Percentiles rank a stretch among this genome's conserved stretches.
Evolutionary conservation across 2,113 vertebrate genomes (phyloP).

Genomic region (Oreochromis tanganicae): DNA sequence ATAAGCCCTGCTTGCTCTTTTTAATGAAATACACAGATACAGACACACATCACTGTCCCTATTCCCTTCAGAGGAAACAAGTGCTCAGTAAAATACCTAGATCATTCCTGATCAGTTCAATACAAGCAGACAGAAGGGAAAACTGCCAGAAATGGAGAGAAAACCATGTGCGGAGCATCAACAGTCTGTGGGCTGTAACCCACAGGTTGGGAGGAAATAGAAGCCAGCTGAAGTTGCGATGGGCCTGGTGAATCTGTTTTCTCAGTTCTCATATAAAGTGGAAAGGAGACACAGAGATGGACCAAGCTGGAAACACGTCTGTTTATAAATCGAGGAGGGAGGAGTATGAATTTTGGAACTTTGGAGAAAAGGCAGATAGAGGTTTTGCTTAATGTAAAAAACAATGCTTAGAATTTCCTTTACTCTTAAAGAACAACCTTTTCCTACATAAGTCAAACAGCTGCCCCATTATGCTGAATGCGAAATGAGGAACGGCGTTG

Average conservation of each 20-base stretch:
- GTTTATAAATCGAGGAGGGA: neutral
- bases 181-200: slow-evolving; percentile 60
- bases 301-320: neutral
- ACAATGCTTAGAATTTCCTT: neutral
- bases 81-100: slow-evolving; percentile 39
- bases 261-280: slow-evolving; percentile 22
- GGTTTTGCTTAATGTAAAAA: neutral
- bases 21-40: slow-evolving; percentile 1
- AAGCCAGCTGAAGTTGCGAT: slow-evolving; percentile 58
- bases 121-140: slow-evolving; percentile 33
- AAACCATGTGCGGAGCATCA: slow-evolving; percentile 55
- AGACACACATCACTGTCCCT: neutral
- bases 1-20: neutral
- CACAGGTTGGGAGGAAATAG: slow-evolving; percentile 57
- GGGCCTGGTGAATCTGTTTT: slow-evolving; percentile 56
- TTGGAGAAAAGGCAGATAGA: neutral
- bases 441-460: neutral
- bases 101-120: slow-evolving; percentile 48
- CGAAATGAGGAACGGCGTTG: neutral
- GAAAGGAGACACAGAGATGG: slow-evolving; percentile 37
- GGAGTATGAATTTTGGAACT: neutral
- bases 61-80: slow-evolving; percentile 24
- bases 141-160: slow-evolving; percentile 38
- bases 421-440: neutral
- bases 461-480: neutral